Conservation (phyloP, 1,140 invertebrate genomes). For the Sycobia sp. region DNA sequence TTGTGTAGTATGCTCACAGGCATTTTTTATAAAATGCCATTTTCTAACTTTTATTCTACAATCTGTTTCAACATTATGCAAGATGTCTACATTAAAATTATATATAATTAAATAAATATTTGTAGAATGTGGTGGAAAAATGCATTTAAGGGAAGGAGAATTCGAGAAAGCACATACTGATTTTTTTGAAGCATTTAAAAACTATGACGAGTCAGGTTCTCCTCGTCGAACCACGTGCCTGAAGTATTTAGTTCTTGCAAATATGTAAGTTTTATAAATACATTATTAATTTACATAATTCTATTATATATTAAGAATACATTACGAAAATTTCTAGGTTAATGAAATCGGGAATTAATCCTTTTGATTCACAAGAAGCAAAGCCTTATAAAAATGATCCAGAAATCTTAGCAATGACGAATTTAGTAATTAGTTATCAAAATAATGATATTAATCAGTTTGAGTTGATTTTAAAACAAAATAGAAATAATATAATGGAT, state of each 20-base stretch:
- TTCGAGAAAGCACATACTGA: constrained; percentile 99
- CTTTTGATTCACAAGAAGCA: constrained; percentile 99
- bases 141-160: constrained; percentile 98
- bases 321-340: constrained; percentile 69
- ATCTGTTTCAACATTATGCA: too few relatives aligned
- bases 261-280: constrained; percentile 74
- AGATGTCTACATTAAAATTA: too few relatives aligned
- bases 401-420: constrained; percentile 99
- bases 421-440: constrained; percentile 97
- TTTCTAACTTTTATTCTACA: too few relatives aligned
- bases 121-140: constrained; percentile 98
- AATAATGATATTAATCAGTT: constrained; percentile 99
- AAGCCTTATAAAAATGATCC: constrained; percentile 99
- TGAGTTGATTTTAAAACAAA: constrained; percentile 94
- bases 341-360: constrained; percentile 99
- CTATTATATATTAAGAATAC: constrained; percentile 11
- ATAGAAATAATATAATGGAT: constrained; percentile 97
- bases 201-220: constrained; percentile 99
- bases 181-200: constrained; percentile 99
- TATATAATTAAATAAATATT: constrained; percentile 20
- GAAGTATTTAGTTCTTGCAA: constrained; percentile 98
- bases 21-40: background rate
- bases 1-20: too few relatives aligned
- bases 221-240: constrained; percentile 95
- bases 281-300: too few relatives aligned